Evolutionary conservation across 2,113 vertebrate genomes (phyloP), one percentile per base, ranked within the genome.

Genomic region (Notarius quadriscutis): DNA sequence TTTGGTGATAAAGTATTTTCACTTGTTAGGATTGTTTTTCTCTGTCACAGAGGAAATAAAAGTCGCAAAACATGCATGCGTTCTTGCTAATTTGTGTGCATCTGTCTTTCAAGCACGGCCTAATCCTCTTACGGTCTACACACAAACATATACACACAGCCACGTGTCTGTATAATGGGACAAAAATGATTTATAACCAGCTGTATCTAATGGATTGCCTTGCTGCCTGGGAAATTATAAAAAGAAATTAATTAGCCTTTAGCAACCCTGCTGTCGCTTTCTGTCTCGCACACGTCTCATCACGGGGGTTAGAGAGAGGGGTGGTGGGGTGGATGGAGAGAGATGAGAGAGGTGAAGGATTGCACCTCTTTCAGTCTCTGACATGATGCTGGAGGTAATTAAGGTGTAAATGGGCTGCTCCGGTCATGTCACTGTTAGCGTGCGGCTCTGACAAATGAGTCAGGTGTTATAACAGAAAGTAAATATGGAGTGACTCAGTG

Each of bases 171-270:
- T 71, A 77, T 17, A 17, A 81, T 85, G 69, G 85, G 84, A 84
- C 90, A 89, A 89, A 91, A 92, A 93, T 95, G 94, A 95, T 95
- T 95, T 95, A 95, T 95, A 93, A 93, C 91, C 88, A 88, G 91
- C 88, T 92, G 85, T 93, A 90, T 93, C 92, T 95, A 95, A 95
- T 95, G 93, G 93, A 94, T 95, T 94, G 91, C 93, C 91, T 89
- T 93, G 92, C 93, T 92, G 93, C 92, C 91, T 89, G 90, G 93
- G 91, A 93, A 95, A 95, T 95, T 95, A 94, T 94, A 92, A 94
- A 94, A 94, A 94, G 90, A 94, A 94, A 94, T 94, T 92, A 95
- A 95, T 95, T 95, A 95, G 92, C 94, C 94, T 95, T 93, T 90
- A 91, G 93, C 89, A 92, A 94, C 95, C 94, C 93, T 89, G 91